Evolutionary conservation across 2,113 vertebrate genomes (phyloP).

Genomic region (Silurus glanis): DNA sequence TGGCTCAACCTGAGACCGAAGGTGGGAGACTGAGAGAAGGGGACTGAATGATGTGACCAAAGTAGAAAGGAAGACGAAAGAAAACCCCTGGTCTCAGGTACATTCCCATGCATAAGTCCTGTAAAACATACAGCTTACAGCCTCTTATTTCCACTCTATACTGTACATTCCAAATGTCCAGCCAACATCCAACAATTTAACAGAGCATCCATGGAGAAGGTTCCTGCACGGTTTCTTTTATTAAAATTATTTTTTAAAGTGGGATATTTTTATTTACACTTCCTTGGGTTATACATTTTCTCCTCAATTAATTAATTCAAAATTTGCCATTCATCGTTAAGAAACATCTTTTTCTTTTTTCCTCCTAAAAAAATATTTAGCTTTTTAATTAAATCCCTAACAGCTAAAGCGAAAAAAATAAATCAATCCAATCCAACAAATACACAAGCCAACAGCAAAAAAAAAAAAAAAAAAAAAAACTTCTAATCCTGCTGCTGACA

Average conservation of each 20-base stretch:
- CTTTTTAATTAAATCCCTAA: conserved; percentile 17
- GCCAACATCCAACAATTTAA: neutral
- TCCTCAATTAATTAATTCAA: neutral
- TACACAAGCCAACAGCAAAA: neutral
- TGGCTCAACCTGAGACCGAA: neutral
- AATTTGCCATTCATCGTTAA: conserved; percentile 2
- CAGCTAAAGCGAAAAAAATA: neutral
- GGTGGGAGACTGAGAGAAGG: neutral
- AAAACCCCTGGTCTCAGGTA: conserved; percentile 35
- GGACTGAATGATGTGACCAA: conserved; percentile 28
- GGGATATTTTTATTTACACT: neutral
- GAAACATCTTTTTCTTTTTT: conserved; percentile 1
- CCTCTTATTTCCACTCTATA: conserved; percentile 2
- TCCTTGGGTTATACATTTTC: neutral
- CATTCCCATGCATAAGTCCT: conserved; percentile 31
- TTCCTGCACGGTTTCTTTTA: neutral
- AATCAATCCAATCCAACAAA: conserved; percentile 3
- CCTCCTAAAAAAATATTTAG: neutral
- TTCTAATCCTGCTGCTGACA: neutral
- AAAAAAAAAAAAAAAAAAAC: conserved; percentile 4
- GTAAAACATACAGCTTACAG: conserved; percentile 20
- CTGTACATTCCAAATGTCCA: neutral
- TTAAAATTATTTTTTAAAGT: neutral
- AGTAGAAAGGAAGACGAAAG: conserved; percentile 43
- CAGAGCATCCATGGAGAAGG: neutral